Base-by-base conservation (phyloP, 2,797 vertebrate species). In the Melopsittacus undulatus region DNA sequence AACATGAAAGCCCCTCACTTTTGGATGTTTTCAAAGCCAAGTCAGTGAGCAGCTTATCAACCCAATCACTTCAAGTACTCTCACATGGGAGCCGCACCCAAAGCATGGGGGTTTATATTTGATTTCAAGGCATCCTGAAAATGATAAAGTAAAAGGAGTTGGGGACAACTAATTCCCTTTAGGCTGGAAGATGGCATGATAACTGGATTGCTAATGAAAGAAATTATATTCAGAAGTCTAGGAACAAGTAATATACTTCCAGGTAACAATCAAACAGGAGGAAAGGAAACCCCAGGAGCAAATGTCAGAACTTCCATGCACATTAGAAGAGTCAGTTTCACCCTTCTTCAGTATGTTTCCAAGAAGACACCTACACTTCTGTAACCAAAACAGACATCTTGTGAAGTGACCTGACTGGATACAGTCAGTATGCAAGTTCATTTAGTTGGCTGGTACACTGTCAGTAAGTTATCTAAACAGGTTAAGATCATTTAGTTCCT, bases 401-500 rank as follows among this genome's bases (percentile, higher is more conserved):
- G 59, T 69, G 51, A 93, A 91, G 15, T 2, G 14, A 52, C 59
- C 80, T 73, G 86, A 67, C 80, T 84, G 85, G n/a, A 87, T 59
- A 83, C 52, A 78, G 77, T 27, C 80, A 83, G 14, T 63, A 51
- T 2, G 19, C 46, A 42, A 62, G 59, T 40, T 86, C 42, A 19
- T 72, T 87, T 84, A 38, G 77, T 62, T 79, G 79, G 30, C 67
- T 69, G 32, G 74, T 93, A 93, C 90, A 89, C 61, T 27, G 40
- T 56, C 68, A 72, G 64, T 13, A 52, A 62, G 75, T 77, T 95
- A 88, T 57, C 88, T 90, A 59, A 97, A 87, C 56, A 87, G 32
- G 11, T 38, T 19, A 34, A 34, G 36, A 82, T 69, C 67, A 79
- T 4, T 68, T 9, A 32, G 54, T 29, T 67, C 67, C 83, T 73